Conservation (phyloP, 2,888 invertebrate genomes). For the Drosophila bunnanda region DNA sequence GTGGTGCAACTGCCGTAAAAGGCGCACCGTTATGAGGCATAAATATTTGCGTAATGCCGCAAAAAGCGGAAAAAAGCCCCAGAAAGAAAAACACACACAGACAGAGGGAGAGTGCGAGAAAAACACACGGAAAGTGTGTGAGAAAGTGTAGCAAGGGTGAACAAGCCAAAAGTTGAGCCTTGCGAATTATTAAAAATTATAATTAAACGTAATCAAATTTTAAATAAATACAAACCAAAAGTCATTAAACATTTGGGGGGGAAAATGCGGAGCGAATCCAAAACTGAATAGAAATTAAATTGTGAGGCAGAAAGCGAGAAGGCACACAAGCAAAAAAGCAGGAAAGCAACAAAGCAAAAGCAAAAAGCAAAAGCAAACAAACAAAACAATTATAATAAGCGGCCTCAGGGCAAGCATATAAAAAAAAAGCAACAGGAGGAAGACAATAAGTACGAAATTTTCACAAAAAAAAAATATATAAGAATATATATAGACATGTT, state of each 20-base stretch:
- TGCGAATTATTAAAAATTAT: slow-evolving; percentile 54
- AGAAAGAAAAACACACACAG: slow-evolving; percentile 22
- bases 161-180: slow-evolving; percentile 44
- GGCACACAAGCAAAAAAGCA: slow-evolving; percentile 22
- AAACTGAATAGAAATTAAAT: slow-evolving; percentile 58
- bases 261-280: no score
- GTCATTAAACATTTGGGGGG: slow-evolving; percentile 16
- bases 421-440: slow-evolving; percentile 17
- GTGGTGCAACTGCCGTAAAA: slow-evolving; percentile 41
- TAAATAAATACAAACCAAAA: slow-evolving; percentile 50
- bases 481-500: not conserved
- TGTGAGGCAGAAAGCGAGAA: slow-evolving; percentile 42
- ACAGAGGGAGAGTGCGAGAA: not conserved
- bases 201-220: slow-evolving; percentile 73
- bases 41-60: slow-evolving; percentile 69
- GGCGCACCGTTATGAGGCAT: slow-evolving; percentile 59
- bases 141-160: not conserved
- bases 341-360: slow-evolving; percentile 26
- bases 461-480: not conserved
- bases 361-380: slow-evolving; percentile 47
- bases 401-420: slow-evolving; percentile 31
- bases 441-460: slow-evolving; percentile 4
- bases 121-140: slow-evolving; percentile 22
- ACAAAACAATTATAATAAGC: slow-evolving; percentile 61
- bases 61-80: slow-evolving; percentile 42